These are phyloP conservation scores for Motacilla tschutschensis DNA, from an alignment of 2,113 vertebrate species.

Conservation along the genomic window DNA sequence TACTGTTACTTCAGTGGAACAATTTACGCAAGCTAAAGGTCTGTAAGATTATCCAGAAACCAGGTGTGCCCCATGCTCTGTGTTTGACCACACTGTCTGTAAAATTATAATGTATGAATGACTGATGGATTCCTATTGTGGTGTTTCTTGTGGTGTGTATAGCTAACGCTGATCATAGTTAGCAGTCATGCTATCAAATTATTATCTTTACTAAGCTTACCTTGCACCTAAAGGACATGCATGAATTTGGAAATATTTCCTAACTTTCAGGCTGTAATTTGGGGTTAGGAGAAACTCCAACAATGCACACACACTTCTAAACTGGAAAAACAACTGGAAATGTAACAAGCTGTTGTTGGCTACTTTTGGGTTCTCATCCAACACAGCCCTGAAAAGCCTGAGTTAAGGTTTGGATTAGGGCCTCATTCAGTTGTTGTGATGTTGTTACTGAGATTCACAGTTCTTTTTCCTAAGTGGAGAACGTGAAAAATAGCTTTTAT, in stretches of 20 bases:
- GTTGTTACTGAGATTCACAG: neutral
- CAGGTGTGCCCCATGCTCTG: neutral
- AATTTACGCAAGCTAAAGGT: neutral
- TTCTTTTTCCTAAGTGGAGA: neutral
- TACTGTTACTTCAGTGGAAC: conserved; percentile 22
- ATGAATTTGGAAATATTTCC: neutral
- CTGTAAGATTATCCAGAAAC: neutral
- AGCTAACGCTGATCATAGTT: neutral
- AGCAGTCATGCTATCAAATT: neutral
- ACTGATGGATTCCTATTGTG: neutral
- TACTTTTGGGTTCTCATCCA: neutral
- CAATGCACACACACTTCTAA: neutral
- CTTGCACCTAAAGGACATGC: neutral
- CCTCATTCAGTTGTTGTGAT: neutral
- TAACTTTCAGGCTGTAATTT: neutral
- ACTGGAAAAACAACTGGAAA: neutral
- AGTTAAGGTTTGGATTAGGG: neutral
- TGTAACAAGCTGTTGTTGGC: neutral
- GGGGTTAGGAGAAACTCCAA: neutral
- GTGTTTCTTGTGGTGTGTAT: neutral
- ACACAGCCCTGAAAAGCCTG: neutral
- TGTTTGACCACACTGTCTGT: neutral
- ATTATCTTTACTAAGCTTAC: neutral
- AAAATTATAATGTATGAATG: neutral
- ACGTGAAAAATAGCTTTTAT: neutral